Base-by-base conservation (phyloP, 2,797 vertebrate genomes). In the Octomys mimax region DNA sequence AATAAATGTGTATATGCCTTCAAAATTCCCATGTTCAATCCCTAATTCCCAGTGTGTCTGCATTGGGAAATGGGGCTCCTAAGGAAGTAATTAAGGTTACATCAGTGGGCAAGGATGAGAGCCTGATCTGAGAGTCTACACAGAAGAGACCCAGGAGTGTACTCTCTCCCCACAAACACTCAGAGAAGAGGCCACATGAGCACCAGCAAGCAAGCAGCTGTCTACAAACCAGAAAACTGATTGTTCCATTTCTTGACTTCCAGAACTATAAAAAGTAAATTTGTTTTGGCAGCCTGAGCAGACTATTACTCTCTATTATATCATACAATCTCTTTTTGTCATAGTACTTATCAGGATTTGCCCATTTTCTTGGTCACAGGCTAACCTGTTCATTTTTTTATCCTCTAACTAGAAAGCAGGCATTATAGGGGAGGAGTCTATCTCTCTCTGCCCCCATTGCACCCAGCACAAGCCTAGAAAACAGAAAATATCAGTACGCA, bases 161-260 rank as follows among this genome's bases (percentile, higher is more conserved):
- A 2, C 39, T 3, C 21, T 19, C 57, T 21, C 28, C 7, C 68
- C 42, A n/a, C 33, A 21, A 0, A 49, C 66, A 68, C 1, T 28
- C 31, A 68, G 19, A 3, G 19, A 82, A 24, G 33, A 82, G 68
- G 68, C 36, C 49, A 33, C 0, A 10, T 1, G 6, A 64, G 18
- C 28, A 70, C 16, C 6, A 42, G 11, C 24, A 26, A 36, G 28
- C 75, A 18, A 19, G 80, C 0, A 49, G 5, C 59, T 54, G 3
- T 59, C 31, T 5, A 24, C 9, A 57, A 77, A 33, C 26, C 49
- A 83, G 19, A 6, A 52, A 21, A 21, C 57, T 2, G 18, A 31
- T 11, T 24, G 24, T 19, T 36, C 57, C 57, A 61, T 18, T 62
- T 39, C 57, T 21, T 3, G 9, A 33, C 28, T 28, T 78, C 75